Evolutionary conservation across 2,888 invertebrate species (phyloP).

Genomic region (Muscina levida): DNA sequence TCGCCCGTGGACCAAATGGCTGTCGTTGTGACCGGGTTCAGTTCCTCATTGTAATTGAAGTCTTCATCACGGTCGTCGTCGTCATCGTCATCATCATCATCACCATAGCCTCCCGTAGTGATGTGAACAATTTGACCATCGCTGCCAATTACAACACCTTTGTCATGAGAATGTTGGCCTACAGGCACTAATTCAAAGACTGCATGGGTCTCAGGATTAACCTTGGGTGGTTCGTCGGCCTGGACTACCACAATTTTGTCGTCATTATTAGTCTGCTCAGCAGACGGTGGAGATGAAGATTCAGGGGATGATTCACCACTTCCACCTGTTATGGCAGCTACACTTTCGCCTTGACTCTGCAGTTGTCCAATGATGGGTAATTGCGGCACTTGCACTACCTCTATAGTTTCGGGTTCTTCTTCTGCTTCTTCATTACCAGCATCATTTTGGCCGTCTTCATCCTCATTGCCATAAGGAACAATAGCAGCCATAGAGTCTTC

Average conservation of each 20-base stretch:
- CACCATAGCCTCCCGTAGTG: conserved; percentile 6
- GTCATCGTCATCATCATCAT: conserved; percentile 54
- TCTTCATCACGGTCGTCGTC: conserved; percentile 51
- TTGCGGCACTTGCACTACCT: conserved; percentile 30
- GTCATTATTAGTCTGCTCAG: neutral
- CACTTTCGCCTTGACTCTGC: conserved; percentile 45
- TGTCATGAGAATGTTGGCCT: conserved; percentile 21
- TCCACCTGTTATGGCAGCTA: conserved; percentile 60
- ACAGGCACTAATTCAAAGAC: conserved; percentile 74
- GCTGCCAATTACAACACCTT: conserved; percentile 39
- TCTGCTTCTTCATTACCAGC: conserved; percentile 23
- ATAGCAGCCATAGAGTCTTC: neutral
- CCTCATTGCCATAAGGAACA: neutral
- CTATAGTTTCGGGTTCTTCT: conserved; percentile 21
- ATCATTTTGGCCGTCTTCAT: neutral
- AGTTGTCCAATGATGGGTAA: conserved; percentile 46
- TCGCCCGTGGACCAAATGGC: conserved; percentile 72
- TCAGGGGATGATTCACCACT: neutral
- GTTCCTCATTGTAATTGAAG: conserved; percentile 66
- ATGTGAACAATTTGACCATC: conserved; percentile 14
- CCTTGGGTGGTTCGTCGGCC: conserved; percentile 72
- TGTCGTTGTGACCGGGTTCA: conserved; percentile 66
- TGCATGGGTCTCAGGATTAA: conserved; percentile 75
- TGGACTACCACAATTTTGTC: conserved; percentile 72
- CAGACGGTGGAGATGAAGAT: neutral